These are phyloP conservation scores for Brachionus rotundiformis DNA, from an alignment of 1,140 invertebrate genomes.

Conservation along the genomic window DNA sequence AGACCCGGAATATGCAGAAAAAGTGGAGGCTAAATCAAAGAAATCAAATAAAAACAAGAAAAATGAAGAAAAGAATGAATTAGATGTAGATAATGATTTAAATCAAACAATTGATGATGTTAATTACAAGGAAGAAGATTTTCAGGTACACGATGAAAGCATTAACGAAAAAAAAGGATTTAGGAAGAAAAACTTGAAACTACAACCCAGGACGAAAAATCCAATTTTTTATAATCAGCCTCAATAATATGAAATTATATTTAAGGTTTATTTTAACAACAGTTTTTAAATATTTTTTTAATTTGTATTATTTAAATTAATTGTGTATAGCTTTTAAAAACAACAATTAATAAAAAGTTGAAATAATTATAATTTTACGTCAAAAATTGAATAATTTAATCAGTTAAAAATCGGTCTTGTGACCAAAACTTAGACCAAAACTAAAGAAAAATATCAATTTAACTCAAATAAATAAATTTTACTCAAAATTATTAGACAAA, in stretches of 20 bases:
- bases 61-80: background rate
- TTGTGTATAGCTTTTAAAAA: too few relatives aligned
- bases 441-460: too few relatives aligned
- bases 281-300: background rate
- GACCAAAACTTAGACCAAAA: too few relatives aligned
- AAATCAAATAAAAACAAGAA: background rate
- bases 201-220: constrained; percentile 7
- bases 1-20: background rate
- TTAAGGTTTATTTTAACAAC: background rate
- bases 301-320: background rate
- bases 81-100: background rate
- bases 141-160: background rate
- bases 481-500: too few relatives aligned
- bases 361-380: too few relatives aligned
- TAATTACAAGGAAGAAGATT: background rate
- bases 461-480: too few relatives aligned
- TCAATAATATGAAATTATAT: background rate
- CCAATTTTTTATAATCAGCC: background rate
- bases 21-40: background rate
- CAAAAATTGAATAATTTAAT: too few relatives aligned
- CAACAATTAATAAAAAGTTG: too few relatives aligned
- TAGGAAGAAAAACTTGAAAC: constrained; percentile 5
- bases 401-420: too few relatives aligned
- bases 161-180: constrained; percentile 15
- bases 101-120: background rate